Base-by-base conservation (phyloP, 1,140 invertebrate genomes). In the Drosophila burlai region DNA sequence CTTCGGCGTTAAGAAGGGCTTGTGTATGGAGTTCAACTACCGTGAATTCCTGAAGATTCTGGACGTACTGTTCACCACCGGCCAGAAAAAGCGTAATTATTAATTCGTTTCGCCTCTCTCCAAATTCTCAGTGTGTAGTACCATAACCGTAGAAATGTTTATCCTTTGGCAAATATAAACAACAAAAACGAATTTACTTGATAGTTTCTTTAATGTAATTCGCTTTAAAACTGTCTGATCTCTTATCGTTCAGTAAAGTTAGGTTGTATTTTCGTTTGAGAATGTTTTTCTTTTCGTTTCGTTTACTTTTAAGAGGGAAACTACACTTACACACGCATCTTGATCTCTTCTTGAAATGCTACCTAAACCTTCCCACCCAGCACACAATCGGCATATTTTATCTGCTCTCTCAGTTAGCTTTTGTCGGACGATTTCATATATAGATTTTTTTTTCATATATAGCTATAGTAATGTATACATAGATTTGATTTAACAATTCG, bases 1-100 rank as follows among this genome's bases (percentile, higher is more conserved):
- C 83, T 96, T 96, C 83, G 94, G 94, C 18, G 94, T 95, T 29
- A 93, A 94, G 76, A 93, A 94, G 55, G 95, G 91, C 52, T 50
- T 92, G 45, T 83, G 81, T 38, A 31, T 93, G 62, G 92, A 93
- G 63, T 76, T 93, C 36, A 91, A 93, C 55, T 93, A 93, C 54
- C 89, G 92, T 2, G 87, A 92, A 21, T 93, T 93, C 68, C 74
- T 93, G 0, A 91, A 91, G 18, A 89, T 89, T 29, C 60, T 93
- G 9, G 83, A 92, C 40, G 80, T 92, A 16, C 82, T 93, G 9
- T 83, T 69, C 46, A 29, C 69, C 45, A 93, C 91, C 0, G 85
- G 89, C 4, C 91, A 92, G 49, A 63, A 90, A 18, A 92, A 92
- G 55, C 89, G 91, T 47, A 92, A 92, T 62, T 92, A 91, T 73